phyloP scores from a whole-genome alignment of 2,113 vertebrate genomes.

The rat (Rattus norvegicus) region DNA sequence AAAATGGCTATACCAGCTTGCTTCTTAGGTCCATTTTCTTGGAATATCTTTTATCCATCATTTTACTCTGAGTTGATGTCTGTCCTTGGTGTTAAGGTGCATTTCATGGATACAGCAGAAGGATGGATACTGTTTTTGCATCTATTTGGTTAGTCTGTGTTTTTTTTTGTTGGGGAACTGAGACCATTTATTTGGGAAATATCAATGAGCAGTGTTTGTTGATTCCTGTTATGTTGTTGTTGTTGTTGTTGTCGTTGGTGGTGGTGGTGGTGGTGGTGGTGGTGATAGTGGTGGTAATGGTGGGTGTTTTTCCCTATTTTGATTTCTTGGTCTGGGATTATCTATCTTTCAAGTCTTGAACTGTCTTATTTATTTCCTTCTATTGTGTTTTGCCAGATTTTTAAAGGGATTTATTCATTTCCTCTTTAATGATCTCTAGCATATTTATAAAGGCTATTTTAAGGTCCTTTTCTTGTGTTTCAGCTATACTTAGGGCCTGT shows the following conservation, averaged over 20 bases:
- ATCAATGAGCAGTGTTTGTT: background rate
- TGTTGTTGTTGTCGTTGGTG: background rate
- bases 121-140: background rate
- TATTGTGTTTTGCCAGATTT: background rate
- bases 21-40: background rate
- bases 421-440: background rate
- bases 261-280: background rate
- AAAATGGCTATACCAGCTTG: background rate
- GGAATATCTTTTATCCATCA: background rate
- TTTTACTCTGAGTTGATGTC: background rate
- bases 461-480: background rate
- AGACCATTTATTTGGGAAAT: background rate
- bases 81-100: background rate
- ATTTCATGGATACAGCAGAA: background rate
- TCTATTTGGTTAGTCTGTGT: background rate
- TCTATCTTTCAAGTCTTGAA: background rate
- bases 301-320: background rate
- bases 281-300: background rate
- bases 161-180: background rate
- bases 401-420: background rate
- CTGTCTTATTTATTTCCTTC: background rate
- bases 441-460: background rate
- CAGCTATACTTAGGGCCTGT: background rate
- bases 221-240: background rate
- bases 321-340: background rate